phyloP scores from a whole-genome alignment of 2,113 vertebrate species.

The Arizona elegans region DNA sequence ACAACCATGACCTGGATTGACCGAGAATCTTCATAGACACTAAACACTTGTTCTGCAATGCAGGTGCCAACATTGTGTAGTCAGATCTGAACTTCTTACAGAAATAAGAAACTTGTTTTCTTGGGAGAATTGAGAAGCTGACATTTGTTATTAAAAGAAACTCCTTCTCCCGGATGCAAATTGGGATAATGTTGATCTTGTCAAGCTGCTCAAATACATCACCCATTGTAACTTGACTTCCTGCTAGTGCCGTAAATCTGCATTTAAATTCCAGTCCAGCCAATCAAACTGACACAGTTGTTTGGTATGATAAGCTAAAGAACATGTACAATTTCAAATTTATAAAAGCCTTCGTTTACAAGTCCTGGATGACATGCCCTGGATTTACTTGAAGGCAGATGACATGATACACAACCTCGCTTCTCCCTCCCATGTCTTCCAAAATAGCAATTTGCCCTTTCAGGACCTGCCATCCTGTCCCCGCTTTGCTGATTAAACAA shows the following conservation, averaged over 20 bases:
- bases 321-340: background rate
- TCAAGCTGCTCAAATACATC: constrained; percentile 16
- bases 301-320: constrained; percentile 12
- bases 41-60: background rate
- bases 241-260: background rate
- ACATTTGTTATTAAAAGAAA: background rate
- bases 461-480: background rate
- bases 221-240: background rate
- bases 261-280: background rate
- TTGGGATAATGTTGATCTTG: background rate
- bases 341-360: constrained; percentile 32
- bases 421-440: background rate
- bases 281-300: background rate
- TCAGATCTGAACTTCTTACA: background rate
- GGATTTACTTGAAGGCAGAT: constrained; percentile 4
- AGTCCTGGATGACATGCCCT: constrained; percentile 33
- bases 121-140: background rate
- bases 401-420: background rate
- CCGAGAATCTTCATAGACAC: background rate
- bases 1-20: background rate
- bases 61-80: background rate
- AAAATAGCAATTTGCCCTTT: background rate
- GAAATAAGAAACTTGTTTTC: background rate
- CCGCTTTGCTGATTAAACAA: background rate
- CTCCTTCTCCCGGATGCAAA: background rate